Conservation (phyloP, 2,888 invertebrate genomes). For the Colostygia pectinataria region DNA sequence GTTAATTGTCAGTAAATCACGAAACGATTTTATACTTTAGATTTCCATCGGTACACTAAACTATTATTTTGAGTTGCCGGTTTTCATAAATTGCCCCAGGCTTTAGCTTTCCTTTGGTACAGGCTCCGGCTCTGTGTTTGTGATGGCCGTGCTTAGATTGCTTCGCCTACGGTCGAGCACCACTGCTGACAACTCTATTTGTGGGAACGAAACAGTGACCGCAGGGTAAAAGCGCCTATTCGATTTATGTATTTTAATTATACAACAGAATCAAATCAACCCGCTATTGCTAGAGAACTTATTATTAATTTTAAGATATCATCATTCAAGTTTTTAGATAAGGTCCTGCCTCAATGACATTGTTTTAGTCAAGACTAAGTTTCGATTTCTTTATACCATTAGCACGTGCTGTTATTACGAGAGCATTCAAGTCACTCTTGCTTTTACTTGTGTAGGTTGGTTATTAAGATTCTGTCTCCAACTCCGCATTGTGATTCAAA, state of each 20-base stretch:
- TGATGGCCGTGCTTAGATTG: slow-evolving; percentile 56
- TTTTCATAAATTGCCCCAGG: slow-evolving; percentile 5
- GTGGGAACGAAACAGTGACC: slow-evolving; percentile 37
- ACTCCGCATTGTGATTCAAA: slow-evolving; percentile 33
- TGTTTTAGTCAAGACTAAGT: slow-evolving; percentile 6
- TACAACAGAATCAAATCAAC: background rate
- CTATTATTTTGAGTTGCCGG: too few relatives aligned
- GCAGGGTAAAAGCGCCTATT: background rate
- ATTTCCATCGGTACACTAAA: too few relatives aligned
- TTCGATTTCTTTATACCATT: slow-evolving; percentile 19
- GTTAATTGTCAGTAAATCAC: too few relatives aligned
- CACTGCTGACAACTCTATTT: slow-evolving; percentile 63
- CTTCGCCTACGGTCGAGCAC: slow-evolving; percentile 61
- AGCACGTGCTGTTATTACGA: slow-evolving; percentile 18
- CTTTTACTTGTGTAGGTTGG: slow-evolving; percentile 29
- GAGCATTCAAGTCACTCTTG: slow-evolving; percentile 29
- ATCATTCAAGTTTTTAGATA: background rate
- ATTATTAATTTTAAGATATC: too few relatives aligned
- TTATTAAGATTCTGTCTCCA: slow-evolving; percentile 32
- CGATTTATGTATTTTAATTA: slow-evolving; percentile 6
- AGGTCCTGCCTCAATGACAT: slow-evolving; percentile 11
- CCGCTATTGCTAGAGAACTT: too few relatives aligned
- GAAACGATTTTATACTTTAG: too few relatives aligned
- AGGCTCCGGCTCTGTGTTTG: slow-evolving; percentile 30
- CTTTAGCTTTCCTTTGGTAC: slow-evolving; percentile 13